Conservation (phyloP, 2,888 invertebrate species). For the Fragum whitleyi region DNA sequence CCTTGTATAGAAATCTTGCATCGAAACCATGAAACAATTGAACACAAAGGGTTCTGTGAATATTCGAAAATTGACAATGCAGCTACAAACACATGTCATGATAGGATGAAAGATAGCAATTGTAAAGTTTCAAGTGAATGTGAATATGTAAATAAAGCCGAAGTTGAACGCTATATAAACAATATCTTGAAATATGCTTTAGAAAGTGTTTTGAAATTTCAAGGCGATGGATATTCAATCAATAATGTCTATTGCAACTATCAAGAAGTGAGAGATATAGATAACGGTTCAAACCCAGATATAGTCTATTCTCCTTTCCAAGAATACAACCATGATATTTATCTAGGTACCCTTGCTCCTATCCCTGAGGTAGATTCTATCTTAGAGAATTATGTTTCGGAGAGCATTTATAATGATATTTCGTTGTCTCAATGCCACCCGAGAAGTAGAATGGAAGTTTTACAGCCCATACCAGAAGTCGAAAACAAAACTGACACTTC, state of each 20-base stretch:
- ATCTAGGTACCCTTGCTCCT: neutral
- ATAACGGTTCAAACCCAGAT: too few species aligned
- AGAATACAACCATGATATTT: neutral
- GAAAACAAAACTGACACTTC: neutral
- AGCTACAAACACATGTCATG: neutral
- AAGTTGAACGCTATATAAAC: neutral
- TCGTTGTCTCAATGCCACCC: neutral
- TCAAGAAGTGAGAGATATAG: too few species aligned
- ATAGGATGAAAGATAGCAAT: too few species aligned
- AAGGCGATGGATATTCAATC: neutral
- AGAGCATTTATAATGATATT: neutral
- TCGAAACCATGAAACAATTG: constrained; percentile 9
- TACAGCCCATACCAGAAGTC: neutral
- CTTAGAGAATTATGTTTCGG: neutral
- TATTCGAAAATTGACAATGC: neutral
- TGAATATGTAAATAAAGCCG: neutral
- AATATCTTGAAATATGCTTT: neutral
- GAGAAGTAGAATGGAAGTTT: neutral
- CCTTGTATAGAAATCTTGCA: neutral
- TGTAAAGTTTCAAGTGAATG: too few species aligned
- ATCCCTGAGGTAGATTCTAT: constrained; percentile 21
- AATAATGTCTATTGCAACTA: too few species aligned
- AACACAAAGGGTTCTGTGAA: constrained; percentile 18
- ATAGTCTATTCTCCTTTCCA: too few species aligned
- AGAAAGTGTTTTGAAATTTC: neutral